Base-by-base conservation (phyloP, 2,113 vertebrate species). In the Lutjanus erythropterus region DNA sequence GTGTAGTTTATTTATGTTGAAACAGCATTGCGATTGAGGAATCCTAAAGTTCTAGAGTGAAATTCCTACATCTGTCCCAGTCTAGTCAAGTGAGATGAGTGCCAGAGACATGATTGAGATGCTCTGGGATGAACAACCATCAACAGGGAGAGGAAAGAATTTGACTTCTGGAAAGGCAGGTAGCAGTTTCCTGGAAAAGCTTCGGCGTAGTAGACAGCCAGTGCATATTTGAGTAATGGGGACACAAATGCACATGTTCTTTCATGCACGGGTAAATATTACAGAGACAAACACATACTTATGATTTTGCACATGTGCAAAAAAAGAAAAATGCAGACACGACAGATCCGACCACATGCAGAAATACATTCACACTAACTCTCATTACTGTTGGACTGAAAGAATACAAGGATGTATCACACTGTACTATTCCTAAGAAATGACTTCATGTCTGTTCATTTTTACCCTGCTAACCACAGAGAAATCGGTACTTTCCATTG, bases 131-230 rank as follows among this genome's bases (percentile, higher is more conserved):
- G 71, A 83, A 72, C 23, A 27, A 70, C 25, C 56, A 52, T 39
- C 70, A 50, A 59, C 49, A 25, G 21, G 25, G 58, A 80, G 60
- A 71, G 75, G 82, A 86, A 88, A 75, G 72, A 85, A 85, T 75
- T 61, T 46, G 25, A 41, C 56, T 80, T 64, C 27, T 84, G 84
- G 85, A 89, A 79, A 19, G 0, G 71, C 66, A 76, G 85, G 78
- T 75, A 78, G 73, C 47, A 62, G 25, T 85, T 86, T 90, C 80
- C 81, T 85, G 82, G 84, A 83, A 84, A 80, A 19, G 31, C 37
- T 10, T 46, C 12, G n/a, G 64, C 56, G 0, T 2, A 59, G 35
- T 16, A 35, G 29, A 0, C 58, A 42, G 79, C 71, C 87, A 50
- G 53, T 9, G 68, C 65, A 60, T 81, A 72, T 71, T 46, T 65